These are phyloP conservation scores for Saccopteryx bilineata DNA, from an alignment of 2,113 vertebrate genomes.

Conservation along the genomic window DNA sequence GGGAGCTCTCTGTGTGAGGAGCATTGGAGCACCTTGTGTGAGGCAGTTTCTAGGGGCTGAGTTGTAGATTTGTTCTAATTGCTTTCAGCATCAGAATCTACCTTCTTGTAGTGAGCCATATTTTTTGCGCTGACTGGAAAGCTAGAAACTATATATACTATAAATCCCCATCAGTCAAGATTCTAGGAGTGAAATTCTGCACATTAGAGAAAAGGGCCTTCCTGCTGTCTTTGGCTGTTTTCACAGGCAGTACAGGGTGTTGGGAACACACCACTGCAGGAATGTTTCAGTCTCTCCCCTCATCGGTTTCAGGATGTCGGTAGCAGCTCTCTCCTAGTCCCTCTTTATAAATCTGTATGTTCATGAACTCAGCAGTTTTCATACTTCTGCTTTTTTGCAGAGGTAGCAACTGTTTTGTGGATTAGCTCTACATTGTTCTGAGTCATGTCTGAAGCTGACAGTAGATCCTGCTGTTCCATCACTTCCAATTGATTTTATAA, in stretches of 20 bases:
- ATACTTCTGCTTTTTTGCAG: neutral
- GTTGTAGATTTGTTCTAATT: neutral
- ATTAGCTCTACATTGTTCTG: neutral
- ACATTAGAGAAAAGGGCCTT: neutral
- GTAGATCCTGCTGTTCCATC: neutral
- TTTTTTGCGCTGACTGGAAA: neutral
- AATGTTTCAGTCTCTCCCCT: neutral
- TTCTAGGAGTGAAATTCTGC: neutral
- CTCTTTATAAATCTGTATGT: neutral
- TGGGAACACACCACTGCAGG: neutral
- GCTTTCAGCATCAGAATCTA: neutral
- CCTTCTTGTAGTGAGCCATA: neutral
- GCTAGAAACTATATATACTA: neutral
- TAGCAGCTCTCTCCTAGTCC: neutral
- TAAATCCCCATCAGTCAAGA: neutral
- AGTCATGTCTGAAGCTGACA: neutral
- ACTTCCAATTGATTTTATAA: neutral
- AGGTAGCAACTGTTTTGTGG: neutral
- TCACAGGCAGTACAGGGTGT: neutral
- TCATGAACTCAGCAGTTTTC: neutral
- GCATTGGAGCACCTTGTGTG: neutral
- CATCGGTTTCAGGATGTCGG: neutral
- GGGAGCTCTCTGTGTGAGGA: neutral
- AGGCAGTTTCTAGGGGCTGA: neutral
- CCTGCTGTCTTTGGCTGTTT: neutral